Evolutionary conservation across 2,113 vertebrate genomes (phyloP).

Genomic region (Recurvirostra avosetta): DNA sequence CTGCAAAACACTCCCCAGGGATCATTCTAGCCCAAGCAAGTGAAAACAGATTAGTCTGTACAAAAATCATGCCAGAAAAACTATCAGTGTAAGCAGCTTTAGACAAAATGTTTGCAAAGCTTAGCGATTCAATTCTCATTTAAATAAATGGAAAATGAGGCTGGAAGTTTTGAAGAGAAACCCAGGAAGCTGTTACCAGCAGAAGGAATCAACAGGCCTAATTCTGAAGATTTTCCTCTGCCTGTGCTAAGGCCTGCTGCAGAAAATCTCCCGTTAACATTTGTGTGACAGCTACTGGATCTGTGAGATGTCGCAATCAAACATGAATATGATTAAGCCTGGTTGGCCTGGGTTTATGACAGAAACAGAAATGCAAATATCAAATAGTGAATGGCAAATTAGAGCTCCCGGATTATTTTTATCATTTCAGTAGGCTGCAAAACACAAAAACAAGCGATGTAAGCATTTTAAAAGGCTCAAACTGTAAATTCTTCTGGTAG

Average conservation of each 20-base stretch:
- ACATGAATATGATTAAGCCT: background rate
- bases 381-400: background rate
- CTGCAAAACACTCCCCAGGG: background rate
- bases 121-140: background rate
- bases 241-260: background rate
- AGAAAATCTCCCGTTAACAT: background rate
- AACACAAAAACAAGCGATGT: background rate
- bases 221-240: background rate
- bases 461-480: background rate
- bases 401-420: background rate
- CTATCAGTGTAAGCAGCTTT: background rate
- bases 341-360: background rate
- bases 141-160: background rate
- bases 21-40: slow-evolving; percentile 13
- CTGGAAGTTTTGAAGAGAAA: background rate
- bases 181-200: background rate
- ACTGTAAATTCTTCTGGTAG: background rate
- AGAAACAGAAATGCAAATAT: slow-evolving; percentile 14
- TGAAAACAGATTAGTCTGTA: background rate
- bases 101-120: background rate
- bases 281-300: background rate
- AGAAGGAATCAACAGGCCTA: background rate
- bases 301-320: background rate
- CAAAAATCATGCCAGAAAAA: slow-evolving; percentile 17
- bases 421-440: background rate